Conservation (phyloP, 2,797 vertebrate species). For the Macroramphosus scolopax region DNA sequence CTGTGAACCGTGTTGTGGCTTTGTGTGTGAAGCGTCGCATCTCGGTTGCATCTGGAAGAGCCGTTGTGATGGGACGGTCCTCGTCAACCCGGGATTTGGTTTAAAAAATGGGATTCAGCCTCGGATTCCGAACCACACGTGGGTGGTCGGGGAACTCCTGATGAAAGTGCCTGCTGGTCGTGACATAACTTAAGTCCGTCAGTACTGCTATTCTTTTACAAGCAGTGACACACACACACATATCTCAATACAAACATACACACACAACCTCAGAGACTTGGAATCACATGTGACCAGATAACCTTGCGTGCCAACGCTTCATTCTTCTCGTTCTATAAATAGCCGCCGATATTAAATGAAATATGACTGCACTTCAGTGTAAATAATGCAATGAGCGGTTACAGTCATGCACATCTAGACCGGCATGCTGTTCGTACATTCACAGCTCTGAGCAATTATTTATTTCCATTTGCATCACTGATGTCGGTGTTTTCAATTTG, state of each 20-base stretch:
- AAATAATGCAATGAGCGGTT: conserved; percentile 62
- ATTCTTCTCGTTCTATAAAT: conserved; percentile 57
- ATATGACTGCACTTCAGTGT: conserved; percentile 62
- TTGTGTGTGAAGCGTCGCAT: neutral
- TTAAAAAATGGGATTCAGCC: conserved; percentile 20
- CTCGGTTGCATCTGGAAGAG: conserved; percentile 3
- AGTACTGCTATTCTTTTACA: neutral
- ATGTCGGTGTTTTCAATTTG: neutral
- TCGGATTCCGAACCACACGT: conserved; percentile 1
- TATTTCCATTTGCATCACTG: conserved; percentile 6
- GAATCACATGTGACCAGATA: conserved; percentile 41
- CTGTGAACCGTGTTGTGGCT: neutral
- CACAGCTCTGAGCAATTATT: conserved; percentile 6
- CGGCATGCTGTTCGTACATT: conserved; percentile 1
- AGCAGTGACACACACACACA: conserved; percentile 1
- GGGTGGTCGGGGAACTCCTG: conserved; percentile 8
- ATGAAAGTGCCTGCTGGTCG: conserved; percentile 8
- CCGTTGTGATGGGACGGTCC: conserved; percentile 7
- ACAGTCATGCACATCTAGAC: conserved; percentile 35
- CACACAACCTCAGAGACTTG: conserved; percentile 8
- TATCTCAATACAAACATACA: neutral
- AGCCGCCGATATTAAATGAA: conserved; percentile 58
- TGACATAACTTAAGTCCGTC: neutral
- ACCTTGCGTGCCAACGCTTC: conserved; percentile 45
- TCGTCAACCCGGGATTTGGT: conserved; percentile 1